A percentile compares a stretch with the other conserved stretches of the same genome.
Conservation (phyloP, 2,888 invertebrate species). For the Macaria notata region DNA sequence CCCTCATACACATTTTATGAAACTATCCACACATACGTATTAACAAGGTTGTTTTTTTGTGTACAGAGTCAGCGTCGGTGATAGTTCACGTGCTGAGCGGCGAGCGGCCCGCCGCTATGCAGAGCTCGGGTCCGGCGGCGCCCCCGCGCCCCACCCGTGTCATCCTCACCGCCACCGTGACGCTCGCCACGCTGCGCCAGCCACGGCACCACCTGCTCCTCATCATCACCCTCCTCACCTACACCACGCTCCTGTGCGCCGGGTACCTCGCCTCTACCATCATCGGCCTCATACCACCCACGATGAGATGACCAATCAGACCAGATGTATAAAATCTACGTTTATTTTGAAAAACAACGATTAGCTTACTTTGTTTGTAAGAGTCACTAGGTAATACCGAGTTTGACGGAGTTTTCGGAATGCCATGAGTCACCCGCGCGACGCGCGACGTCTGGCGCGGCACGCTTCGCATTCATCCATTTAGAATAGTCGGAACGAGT, state of each 20-base stretch:
- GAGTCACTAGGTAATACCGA: slow-evolving; percentile 6
- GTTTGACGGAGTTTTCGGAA: slow-evolving; percentile 17
- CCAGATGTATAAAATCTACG: slow-evolving; percentile 13
- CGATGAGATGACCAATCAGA: slow-evolving; percentile 64
- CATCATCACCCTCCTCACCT: slow-evolving; percentile 45
- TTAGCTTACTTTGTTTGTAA: slow-evolving; percentile 19
- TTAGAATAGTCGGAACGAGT: background rate
- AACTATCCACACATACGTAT: too few species aligned
- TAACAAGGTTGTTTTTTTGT: slow-evolving; percentile 19
- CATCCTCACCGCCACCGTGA: slow-evolving; percentile 54
- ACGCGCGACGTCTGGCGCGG: background rate
- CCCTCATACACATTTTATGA: too few species aligned
- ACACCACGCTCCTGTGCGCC: slow-evolving; percentile 39
- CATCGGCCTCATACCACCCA: slow-evolving; percentile 15
- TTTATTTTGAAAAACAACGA: slow-evolving; percentile 34
- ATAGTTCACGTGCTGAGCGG: slow-evolving; percentile 92
- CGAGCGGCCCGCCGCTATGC: slow-evolving; percentile 85
- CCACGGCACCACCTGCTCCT: slow-evolving; percentile 43
- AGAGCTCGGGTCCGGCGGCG: slow-evolving; percentile 69
- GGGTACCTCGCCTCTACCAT: slow-evolving; percentile 31
- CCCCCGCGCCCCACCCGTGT: slow-evolving; percentile 60
- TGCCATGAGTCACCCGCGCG: background rate
- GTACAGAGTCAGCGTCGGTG: slow-evolving; percentile 89
- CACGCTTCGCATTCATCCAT: background rate
- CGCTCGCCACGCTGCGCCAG: slow-evolving; percentile 52